Conservation (phyloP, 2,113 vertebrate genomes). For the Myotis brandtii region DNA sequence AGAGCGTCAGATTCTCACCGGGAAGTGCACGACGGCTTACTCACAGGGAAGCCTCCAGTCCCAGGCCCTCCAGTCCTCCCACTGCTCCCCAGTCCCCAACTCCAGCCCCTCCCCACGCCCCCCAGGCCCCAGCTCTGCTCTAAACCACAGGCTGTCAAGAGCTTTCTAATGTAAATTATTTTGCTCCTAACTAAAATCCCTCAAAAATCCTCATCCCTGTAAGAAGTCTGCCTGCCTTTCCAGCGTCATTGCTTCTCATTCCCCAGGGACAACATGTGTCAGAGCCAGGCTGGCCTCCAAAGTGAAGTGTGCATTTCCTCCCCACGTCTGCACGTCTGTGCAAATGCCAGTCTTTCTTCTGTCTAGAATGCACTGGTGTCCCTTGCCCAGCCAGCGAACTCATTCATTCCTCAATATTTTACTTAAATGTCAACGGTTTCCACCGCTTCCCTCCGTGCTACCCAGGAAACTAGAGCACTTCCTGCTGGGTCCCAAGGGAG, state of each 20-base stretch:
- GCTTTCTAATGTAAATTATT: not conserved
- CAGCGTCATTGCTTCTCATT: not conserved
- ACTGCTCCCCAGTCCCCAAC: too few species aligned
- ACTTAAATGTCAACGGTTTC: not conserved
- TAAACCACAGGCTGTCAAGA: not conserved
- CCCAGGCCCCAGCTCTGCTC: not conserved
- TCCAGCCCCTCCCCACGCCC: too few species aligned
- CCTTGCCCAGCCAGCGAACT: not conserved
- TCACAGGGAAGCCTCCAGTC: not conserved
- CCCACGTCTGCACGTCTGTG: not conserved
- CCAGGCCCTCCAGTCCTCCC: not conserved
- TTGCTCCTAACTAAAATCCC: not conserved
- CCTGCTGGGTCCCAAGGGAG: not conserved
- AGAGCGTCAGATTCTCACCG: too few species aligned
- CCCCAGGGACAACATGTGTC: not conserved
- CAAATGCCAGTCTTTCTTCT: fast-evolving
- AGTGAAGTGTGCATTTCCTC: not conserved
- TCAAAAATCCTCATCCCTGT: not conserved
- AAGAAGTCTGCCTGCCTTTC: not conserved
- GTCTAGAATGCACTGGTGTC: fast-evolving
- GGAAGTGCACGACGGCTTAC: not conserved
- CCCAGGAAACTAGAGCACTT: not conserved
- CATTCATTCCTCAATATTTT: not conserved
- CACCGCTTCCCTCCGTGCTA: not conserved
- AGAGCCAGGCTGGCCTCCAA: not conserved